Evolutionary conservation across 2,113 vertebrate genomes (phyloP), one percentile per base, ranked within the genome.

Genomic region (Eurypyga helias): DNA sequence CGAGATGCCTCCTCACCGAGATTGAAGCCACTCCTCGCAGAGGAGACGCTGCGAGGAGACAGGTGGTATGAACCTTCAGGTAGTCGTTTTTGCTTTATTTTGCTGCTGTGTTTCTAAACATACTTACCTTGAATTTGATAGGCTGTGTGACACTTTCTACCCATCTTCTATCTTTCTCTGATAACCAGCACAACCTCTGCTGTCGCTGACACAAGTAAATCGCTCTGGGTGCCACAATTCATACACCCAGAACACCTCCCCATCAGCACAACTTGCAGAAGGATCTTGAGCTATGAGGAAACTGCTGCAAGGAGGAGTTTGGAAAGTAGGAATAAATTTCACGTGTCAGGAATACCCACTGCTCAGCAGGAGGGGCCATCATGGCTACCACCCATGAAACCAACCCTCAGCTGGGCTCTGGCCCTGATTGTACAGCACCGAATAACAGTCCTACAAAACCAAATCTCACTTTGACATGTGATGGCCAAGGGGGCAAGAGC

Each of bases 261-360:
- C 70, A 51, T 89, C 95, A 91, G 91, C 80, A 71, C 34, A 57
- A 87, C 48, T 60, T 70, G 46, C 71, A 84, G 41, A 87, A 89
- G 6, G 26, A 41, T 43, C 69, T 78, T 71, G 16, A 78, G 29
- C 46, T 3, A 1, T 1, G 2, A 23, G 33, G n/a, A 90, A 41
- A 69, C 28, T 69, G 9, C 54, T 46, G 13, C 0, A 1, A 81
- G 60, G 49, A 65, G 19, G 29, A 51, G 36, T 91, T 43, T 81
- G 43, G 51, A 51, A 81, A 71, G 16, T 12, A n/a, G 13, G 10
- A 8, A 20, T 60, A 79, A 38, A 25, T 45, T 73, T 91, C 21
- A 34, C 1, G 0, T 7, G 28, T 21, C 8, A 48, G 34, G 17
- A 90, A 87, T 52, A 48, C 18, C 12, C 5, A 2, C 6, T 12